phyloP scores from a whole-genome alignment of 2,113 vertebrate genomes.

The Onychostruthus taczanowskii region DNA sequence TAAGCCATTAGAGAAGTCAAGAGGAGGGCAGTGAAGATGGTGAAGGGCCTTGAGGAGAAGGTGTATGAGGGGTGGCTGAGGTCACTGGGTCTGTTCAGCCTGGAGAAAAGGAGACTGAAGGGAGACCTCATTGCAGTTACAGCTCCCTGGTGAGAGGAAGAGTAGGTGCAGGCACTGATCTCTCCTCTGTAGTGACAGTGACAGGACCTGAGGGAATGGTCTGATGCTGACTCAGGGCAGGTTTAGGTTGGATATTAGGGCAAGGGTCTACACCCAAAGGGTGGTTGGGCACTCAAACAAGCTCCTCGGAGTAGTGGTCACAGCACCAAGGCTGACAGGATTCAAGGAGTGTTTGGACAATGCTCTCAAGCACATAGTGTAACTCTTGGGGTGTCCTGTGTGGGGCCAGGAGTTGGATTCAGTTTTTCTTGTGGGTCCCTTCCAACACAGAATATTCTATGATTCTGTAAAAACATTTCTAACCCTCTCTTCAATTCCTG shows the following conservation, averaged over 20 bases:
- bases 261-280: not conserved
- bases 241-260: not conserved
- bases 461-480: not conserved
- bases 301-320: not conserved
- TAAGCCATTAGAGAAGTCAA: not conserved
- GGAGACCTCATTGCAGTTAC: not conserved
- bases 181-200: not conserved
- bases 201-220: not conserved
- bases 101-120: not conserved
- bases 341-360: not conserved
- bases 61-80: fast-evolving
- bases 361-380: not conserved
- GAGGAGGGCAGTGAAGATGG: not conserved
- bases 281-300: not conserved
- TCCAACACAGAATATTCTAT: not conserved
- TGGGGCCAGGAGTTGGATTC: not conserved
- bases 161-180: not conserved
- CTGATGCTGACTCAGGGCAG: not conserved
- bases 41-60: not conserved
- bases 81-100: not conserved
- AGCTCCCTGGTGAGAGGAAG: not conserved
- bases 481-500: not conserved
- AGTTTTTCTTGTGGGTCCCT: not conserved
- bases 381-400: no score
- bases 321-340: not conserved